Evolutionary conservation across 1,140 invertebrate genomes (phyloP).

Genomic region (Vollenhovia emeryi): DNA sequence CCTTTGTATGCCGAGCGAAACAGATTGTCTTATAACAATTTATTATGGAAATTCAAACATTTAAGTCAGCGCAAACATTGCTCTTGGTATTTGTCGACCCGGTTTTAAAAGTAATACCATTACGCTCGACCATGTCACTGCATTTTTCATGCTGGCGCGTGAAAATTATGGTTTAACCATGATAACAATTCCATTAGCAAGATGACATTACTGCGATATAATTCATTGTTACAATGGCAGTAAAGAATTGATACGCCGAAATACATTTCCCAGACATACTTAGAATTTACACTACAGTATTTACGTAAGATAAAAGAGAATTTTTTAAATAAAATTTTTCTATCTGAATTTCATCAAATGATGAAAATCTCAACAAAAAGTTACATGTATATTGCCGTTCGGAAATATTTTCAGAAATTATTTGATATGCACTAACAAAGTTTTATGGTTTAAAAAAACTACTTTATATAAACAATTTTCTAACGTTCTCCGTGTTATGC

Average conservation of each 20-base stretch:
- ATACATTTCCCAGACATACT: neutral
- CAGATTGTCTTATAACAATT: conserved; percentile 40
- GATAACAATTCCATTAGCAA: conserved; percentile 27
- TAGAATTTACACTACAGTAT: neutral
- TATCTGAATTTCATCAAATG: neutral
- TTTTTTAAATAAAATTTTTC: neutral
- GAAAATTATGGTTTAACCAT: conserved; percentile 10
- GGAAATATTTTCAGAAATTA: neutral
- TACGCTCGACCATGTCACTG: neutral
- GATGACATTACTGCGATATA: neutral
- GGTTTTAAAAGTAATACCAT: conserved; percentile 13
- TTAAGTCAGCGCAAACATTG: conserved; percentile 17
- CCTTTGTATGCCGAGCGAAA: neutral
- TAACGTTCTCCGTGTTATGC: neutral
- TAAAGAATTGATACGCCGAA: neutral
- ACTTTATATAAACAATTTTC: neutral
- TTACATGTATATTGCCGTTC: neutral
- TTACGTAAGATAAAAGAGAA: neutral
- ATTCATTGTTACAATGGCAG: neutral
- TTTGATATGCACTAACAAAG: neutral
- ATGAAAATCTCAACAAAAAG: neutral
- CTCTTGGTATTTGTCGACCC: conserved; percentile 2
- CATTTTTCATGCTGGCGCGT: neutral
- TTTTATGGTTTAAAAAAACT: neutral
- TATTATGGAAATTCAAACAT: conserved; percentile 46